phyloP scores from a whole-genome alignment of 2,888 invertebrate species.

The Nycteola revayana region DNA sequence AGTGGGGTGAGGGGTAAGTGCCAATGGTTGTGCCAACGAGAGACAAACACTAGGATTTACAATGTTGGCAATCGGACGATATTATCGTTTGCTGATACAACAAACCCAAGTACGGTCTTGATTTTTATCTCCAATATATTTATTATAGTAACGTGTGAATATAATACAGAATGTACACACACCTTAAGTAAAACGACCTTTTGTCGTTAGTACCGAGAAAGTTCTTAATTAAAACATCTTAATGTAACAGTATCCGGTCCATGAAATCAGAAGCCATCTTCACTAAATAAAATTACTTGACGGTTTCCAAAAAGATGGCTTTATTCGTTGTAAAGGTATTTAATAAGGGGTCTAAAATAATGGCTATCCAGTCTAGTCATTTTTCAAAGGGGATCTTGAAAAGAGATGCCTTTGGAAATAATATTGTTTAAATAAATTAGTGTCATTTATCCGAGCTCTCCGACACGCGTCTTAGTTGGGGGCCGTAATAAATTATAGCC shows the following conservation, averaged over 20 bases:
- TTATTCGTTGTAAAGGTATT: conserved; percentile 45
- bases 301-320: conserved; percentile 36
- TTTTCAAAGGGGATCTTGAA: conserved; percentile 52
- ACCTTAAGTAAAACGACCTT: no score
- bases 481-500: conserved; percentile 53
- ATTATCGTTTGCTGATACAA: conserved; percentile 39
- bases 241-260: conserved; percentile 9
- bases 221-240: conserved; percentile 22
- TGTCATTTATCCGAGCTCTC: conserved; percentile 50
- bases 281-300: conserved; percentile 21
- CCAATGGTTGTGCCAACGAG: conserved; percentile 51
- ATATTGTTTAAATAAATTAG: conserved; percentile 65
- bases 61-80: conserved; percentile 49
- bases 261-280: conserved; percentile 26
- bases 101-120: conserved; percentile 32
- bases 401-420: conserved; percentile 56
- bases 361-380: conserved; percentile 48
- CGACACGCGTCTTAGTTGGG: conserved; percentile 42
- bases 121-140: conserved; percentile 29
- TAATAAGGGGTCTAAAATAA: conserved; percentile 60
- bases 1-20: conserved; percentile 24
- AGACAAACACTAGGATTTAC: conserved; percentile 39
- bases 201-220: conserved; percentile 1
- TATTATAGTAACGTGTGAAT: conserved; percentile 9
- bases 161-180: conserved; percentile 4